phyloP scores from a whole-genome alignment of 2,888 invertebrate species.

The Coleophora deauratella region DNA sequence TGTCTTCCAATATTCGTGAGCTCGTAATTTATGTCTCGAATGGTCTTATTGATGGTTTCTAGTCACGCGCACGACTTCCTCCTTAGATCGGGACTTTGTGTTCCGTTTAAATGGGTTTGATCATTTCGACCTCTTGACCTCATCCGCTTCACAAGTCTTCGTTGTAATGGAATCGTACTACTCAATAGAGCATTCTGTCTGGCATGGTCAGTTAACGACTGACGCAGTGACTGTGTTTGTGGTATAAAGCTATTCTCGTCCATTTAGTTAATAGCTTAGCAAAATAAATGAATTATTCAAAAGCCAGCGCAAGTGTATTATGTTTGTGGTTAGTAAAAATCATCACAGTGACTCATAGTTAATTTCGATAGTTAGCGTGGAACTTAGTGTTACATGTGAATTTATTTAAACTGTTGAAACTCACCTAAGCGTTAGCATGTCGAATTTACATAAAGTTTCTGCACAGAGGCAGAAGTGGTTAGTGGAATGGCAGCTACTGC shows the following conservation, averaged over 20 bases:
- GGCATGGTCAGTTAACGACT: constrained; percentile 18
- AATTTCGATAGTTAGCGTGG: too few species aligned
- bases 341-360: constrained; percentile 1
- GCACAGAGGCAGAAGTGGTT: constrained; percentile 14
- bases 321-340: constrained; percentile 23
- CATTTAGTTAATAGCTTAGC: constrained; percentile 27
- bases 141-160: constrained; percentile 17
- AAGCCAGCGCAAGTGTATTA: constrained; percentile 19
- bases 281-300: constrained; percentile 44
- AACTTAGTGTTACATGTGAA: neutral
- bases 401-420: neutral
- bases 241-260: constrained; percentile 26
- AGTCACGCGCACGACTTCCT: constrained; percentile 30
- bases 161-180: constrained; percentile 21
- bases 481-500: constrained; percentile 20
- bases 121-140: constrained; percentile 38
- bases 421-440: constrained; percentile 13
- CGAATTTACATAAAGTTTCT: constrained; percentile 23
- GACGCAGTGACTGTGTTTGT: constrained; percentile 19
- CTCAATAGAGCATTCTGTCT: constrained; percentile 25
- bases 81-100: constrained; percentile 15
- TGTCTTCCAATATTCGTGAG: constrained; percentile 18
- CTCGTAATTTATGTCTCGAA: constrained; percentile 21
- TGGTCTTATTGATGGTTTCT: constrained; percentile 29
- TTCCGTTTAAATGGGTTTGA: constrained; percentile 23